Conservation (phyloP, 2,797 vertebrate species). For the Manis pentadactyla region DNA sequence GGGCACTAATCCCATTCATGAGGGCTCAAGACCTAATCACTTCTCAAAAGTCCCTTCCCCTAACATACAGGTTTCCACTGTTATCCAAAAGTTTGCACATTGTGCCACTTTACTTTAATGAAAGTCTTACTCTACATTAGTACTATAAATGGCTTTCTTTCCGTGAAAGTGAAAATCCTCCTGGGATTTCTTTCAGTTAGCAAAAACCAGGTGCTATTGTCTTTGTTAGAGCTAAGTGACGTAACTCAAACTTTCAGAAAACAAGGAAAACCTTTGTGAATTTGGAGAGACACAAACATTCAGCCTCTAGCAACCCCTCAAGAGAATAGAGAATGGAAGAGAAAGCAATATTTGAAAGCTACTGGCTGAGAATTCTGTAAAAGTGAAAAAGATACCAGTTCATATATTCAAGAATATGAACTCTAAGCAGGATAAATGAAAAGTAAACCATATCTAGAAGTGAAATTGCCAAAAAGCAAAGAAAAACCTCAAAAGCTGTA, state of each 20-base stretch:
- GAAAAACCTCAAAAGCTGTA: background rate
- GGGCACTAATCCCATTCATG: background rate
- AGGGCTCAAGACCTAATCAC: background rate
- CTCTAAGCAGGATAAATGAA: background rate
- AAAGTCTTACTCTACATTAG: background rate
- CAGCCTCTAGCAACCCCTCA: background rate
- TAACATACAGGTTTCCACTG: background rate
- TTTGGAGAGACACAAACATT: background rate
- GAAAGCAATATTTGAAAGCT: slow-evolving; percentile 17
- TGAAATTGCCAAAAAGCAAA: background rate
- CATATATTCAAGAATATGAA: background rate
- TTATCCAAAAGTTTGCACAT: background rate
- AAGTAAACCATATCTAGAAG: background rate
- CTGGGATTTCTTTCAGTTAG: background rate
- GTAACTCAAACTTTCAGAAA: background rate
- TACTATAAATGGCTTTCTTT: background rate
- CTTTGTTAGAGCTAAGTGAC: too few species aligned
- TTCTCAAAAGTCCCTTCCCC: background rate
- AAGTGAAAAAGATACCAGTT: background rate
- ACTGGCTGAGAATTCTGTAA: background rate
- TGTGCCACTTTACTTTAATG: background rate
- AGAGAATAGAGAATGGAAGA: background rate
- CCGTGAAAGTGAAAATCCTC: background rate
- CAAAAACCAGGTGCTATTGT: background rate
- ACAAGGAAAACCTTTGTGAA: background rate